Percentiles rank a stretch among this genome's conserved stretches.
These are phyloP conservation scores for Natrix natrix DNA, from an alignment of 2,797 vertebrate genomes.

Conservation along the genomic window DNA sequence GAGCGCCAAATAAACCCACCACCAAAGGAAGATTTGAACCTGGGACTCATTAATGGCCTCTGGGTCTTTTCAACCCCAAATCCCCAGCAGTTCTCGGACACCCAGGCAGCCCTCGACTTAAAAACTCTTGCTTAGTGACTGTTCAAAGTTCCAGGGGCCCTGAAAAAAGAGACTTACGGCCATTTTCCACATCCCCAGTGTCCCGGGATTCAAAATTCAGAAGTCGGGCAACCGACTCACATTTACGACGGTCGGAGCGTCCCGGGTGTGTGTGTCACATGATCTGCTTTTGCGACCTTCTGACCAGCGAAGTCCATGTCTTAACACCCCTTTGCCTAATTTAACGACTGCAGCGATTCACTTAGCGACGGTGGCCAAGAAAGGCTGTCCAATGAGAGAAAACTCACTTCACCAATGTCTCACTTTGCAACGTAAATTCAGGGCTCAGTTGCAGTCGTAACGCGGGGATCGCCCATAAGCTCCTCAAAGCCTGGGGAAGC, in stretches of 20 bases:
- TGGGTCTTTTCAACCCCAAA: background rate
- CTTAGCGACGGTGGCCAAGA: background rate
- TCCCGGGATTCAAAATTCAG: background rate
- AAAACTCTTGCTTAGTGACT: background rate
- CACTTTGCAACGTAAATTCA: accelerated
- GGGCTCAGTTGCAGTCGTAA: background rate
- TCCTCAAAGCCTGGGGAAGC: background rate
- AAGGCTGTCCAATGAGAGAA: background rate
- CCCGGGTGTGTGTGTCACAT: too few species aligned
- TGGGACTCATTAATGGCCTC: background rate
- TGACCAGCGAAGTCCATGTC: background rate
- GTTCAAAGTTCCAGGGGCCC: background rate
- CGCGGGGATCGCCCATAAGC: background rate
- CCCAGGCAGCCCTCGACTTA: background rate
- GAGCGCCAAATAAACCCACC: background rate
- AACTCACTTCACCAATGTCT: background rate
- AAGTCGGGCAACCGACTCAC: background rate
- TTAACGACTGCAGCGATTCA: background rate
- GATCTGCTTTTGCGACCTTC: background rate
- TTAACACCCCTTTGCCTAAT: accelerated
- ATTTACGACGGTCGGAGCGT: background rate
- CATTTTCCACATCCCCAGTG: background rate
- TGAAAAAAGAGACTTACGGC: background rate
- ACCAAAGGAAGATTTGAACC: background rate
- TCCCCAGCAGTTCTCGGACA: background rate